phyloP scores from a whole-genome alignment of 2,888 invertebrate genomes.

The Troides helena region DNA sequence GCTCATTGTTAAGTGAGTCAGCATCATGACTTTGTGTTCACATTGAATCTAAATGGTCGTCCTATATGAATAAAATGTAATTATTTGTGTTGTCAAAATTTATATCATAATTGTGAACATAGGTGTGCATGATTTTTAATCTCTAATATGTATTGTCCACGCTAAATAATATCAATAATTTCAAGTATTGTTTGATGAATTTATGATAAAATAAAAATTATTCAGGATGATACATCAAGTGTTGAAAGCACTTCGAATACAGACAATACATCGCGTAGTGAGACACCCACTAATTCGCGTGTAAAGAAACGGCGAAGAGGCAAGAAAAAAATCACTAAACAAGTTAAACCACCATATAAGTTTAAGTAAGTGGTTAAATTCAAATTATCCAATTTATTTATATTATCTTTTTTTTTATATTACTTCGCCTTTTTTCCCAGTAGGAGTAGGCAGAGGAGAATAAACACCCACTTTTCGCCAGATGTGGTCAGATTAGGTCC shows the following conservation, averaged over 20 bases:
- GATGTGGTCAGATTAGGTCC: too few relatives aligned
- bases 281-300: constrained; percentile 86
- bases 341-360: constrained; percentile 88
- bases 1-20: constrained; percentile 31
- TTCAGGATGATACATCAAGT: constrained; percentile 87
- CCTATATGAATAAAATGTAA: constrained; percentile 1
- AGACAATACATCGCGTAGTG: constrained; percentile 89
- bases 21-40: constrained; percentile 36
- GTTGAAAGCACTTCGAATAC: constrained; percentile 90
- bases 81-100: not conserved
- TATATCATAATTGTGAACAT: constrained; percentile 1
- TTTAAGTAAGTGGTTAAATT: constrained; percentile 82
- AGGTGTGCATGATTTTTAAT: constrained; percentile 3
- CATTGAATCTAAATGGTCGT: constrained; percentile 32
- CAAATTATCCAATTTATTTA: not conserved
- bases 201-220: constrained; percentile 25
- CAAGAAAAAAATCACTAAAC: constrained; percentile 80
- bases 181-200: constrained; percentile 4
- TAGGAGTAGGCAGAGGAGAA: too few relatives aligned
- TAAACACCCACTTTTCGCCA: too few relatives aligned
- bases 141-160: not conserved
- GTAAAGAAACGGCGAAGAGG: constrained; percentile 79
- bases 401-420: too few relatives aligned
- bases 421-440: too few relatives aligned
- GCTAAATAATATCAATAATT: constrained; percentile 1